phyloP scores from a whole-genome alignment of 1,140 invertebrate genomes.

The Bombus haemorrhoidalis region DNA sequence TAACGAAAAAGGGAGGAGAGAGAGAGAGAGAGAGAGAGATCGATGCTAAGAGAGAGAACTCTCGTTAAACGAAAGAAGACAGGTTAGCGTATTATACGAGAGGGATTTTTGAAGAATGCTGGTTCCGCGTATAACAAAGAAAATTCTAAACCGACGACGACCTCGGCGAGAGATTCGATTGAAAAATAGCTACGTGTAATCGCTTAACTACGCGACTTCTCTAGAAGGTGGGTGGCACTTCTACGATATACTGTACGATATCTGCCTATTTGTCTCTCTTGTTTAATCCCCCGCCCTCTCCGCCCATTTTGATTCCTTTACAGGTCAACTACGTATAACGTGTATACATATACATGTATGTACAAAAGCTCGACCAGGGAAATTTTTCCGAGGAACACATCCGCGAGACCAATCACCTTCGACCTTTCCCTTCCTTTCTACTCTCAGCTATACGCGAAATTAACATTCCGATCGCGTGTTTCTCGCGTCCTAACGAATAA shows the following conservation, averaged over 20 bases:
- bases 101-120: background rate
- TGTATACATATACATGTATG: background rate
- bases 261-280: background rate
- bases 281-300: too few relatives aligned
- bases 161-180: background rate
- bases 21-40: background rate
- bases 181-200: background rate
- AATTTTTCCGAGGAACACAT: conserved; percentile 2
- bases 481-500: background rate
- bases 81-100: background rate
- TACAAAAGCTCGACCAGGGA: background rate
- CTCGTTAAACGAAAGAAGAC: conserved; percentile 2
- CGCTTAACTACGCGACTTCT: background rate
- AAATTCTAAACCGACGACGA: background rate
- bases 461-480: background rate
- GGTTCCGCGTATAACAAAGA: background rate
- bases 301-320: conserved; percentile 10
- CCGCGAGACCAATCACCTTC: background rate
- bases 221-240: background rate
- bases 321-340: background rate
- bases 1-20: background rate
- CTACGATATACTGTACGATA: background rate
- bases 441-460: background rate
- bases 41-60: background rate
- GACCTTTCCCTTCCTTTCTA: background rate